These are phyloP conservation scores for Stratiomys singularior DNA, from an alignment of 2,888 invertebrate genomes.

Conservation along the genomic window DNA sequence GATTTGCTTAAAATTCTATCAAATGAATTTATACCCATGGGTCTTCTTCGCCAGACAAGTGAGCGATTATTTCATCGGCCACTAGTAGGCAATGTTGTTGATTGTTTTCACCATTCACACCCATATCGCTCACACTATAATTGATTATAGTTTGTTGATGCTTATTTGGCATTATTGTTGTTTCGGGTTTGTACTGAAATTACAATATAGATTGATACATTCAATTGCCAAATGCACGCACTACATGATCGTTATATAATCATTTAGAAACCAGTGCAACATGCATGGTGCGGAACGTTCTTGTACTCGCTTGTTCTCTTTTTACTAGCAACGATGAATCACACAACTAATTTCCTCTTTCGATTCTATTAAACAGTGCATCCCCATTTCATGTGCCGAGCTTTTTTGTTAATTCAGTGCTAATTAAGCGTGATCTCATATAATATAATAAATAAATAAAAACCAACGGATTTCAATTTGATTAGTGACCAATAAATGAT, in stretches of 20 bases:
- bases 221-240: not conserved
- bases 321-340: not conserved
- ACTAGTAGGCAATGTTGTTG: conserved; percentile 48
- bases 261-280: conserved; percentile 5
- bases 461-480: no score
- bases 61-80: conserved; percentile 49
- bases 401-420: no score
- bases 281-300: conserved; percentile 6
- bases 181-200: conserved; percentile 51
- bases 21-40: conserved; percentile 52
- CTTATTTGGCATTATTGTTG: conserved; percentile 49
- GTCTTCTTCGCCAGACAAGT: conserved; percentile 55
- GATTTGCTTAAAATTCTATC: not conserved
- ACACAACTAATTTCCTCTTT: no score
- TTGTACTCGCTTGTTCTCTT: conserved; percentile 10
- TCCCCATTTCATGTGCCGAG: no score
- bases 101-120: conserved; percentile 40
- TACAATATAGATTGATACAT: conserved; percentile 23
- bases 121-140: conserved; percentile 50
- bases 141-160: conserved; percentile 50
- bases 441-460: no score
- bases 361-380: no score
- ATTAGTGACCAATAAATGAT: no score
- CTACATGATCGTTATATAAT: not conserved
- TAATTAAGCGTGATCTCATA: no score